Base-by-base conservation (phyloP, 2,113 vertebrate genomes). In the Zosterops borbonicus region DNA sequence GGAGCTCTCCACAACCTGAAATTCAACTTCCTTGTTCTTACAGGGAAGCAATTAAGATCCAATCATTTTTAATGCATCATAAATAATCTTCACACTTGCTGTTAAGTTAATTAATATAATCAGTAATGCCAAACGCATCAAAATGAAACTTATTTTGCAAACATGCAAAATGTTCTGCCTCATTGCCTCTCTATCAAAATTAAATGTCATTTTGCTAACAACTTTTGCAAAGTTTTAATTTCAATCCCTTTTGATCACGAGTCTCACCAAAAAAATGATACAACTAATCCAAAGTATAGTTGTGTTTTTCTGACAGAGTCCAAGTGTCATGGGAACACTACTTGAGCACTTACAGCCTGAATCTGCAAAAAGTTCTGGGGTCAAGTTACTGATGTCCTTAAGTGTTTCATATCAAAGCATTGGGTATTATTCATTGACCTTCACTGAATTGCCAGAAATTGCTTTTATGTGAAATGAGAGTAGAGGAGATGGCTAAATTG, bases 101-200 rank as follows among this genome's bases (percentile, higher is more conserved):
- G 88, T 97, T 97, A 96, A 96, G 92, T 97, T 98, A 97, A 98
- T 98, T 97, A 98, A 97, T 97, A 97, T 94, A 97, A 97, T 97
- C 96, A 92, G 95, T 90, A 97, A 97, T 97, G 92, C 90, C 96
- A 96, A 97, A 96, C 59, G 29, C 93, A 96, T 96, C 95, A 96
- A 95, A 97, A 98, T 94, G 96, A 96, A 98, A 96, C 92, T 96
- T 98, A 97, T 97, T 98, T 97, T 98, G 95, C 95, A 98, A 97
- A 97, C 94, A 97, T 81, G 84, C 80, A 95, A 95, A 97, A 97
- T 71, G 92, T 96, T 97, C 95, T 96, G 91, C 96, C 94, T 97
- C 95, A 89, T 95, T 97, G 91, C 87, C 84, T 89, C 83, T 90
- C 92, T 89, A 93, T 94, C 88, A 96, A 96, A 93, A 97, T 87